phyloP scores from a whole-genome alignment of 2,113 vertebrate genomes.

The Herpailurus yagouaroundi region DNA sequence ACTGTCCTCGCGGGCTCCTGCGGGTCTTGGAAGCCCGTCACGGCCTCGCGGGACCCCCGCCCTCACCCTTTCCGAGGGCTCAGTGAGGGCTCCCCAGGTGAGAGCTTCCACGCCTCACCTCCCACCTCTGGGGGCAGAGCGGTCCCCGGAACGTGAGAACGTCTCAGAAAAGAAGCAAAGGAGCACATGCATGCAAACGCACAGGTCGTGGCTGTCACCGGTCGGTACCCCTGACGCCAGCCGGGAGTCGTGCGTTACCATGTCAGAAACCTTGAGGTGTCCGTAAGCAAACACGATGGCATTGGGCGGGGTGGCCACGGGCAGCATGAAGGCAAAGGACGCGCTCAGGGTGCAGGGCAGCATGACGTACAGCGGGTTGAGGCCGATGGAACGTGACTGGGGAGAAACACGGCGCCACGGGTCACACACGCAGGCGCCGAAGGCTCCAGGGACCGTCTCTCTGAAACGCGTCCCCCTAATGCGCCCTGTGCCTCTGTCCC shows the following conservation, averaged over 20 bases:
- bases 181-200: too few relatives aligned
- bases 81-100: neutral
- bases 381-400: constrained; percentile 92
- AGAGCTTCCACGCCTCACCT: neutral
- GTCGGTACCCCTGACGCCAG: too few relatives aligned
- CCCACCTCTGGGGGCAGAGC: neutral
- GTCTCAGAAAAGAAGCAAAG: neutral
- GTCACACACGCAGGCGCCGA: neutral
- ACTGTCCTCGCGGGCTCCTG: neutral
- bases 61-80: neutral
- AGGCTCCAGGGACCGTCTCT: neutral
- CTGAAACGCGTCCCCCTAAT: neutral
- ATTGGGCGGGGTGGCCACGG: constrained; percentile 96
- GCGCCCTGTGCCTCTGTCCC: neutral
- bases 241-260: constrained; percentile 87
- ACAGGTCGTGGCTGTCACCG: too few relatives aligned
- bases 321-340: constrained; percentile 98
- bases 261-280: constrained; percentile 94
- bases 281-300: constrained; percentile 97
- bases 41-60: neutral
- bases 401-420: constrained; percentile 25
- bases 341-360: constrained; percentile 95
- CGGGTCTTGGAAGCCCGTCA: neutral
- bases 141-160: neutral
- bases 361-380: constrained; percentile 97